Conservation (phyloP, 1,140 invertebrate genomes). For the Stegodyphus dumicola region DNA sequence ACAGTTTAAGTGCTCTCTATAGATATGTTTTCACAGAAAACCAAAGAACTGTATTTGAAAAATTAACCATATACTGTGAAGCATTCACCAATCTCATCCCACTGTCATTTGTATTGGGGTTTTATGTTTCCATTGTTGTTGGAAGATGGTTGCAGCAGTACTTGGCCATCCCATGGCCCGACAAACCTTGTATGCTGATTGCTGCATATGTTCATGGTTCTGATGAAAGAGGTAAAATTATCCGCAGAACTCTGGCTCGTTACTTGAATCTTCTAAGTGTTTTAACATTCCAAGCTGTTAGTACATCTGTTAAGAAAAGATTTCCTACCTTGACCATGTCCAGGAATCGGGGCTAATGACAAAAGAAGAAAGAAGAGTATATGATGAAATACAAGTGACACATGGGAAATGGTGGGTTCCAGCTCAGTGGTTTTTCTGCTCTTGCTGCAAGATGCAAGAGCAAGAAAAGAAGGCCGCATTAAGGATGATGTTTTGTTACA, state of each 20-base stretch:
- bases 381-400: slow-evolving; percentile 87
- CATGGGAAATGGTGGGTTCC: slow-evolving; percentile 96
- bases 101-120: slow-evolving; percentile 89
- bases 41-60: slow-evolving; percentile 71
- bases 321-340: slow-evolving; percentile 89
- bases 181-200: slow-evolving; percentile 70
- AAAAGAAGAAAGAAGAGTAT: slow-evolving; percentile 89
- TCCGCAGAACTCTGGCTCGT: slow-evolving; percentile 87
- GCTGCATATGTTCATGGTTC: slow-evolving; percentile 74
- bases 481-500: slow-evolving; percentile 80
- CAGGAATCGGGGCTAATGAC: slow-evolving; percentile 88
- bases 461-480: slow-evolving; percentile 88
- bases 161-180: slow-evolving; percentile 80
- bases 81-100: slow-evolving; percentile 85
- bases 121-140: slow-evolving; percentile 93
- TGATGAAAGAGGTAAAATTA: slow-evolving; percentile 87
- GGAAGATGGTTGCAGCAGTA: slow-evolving; percentile 94
- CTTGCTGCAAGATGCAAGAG: slow-evolving; percentile 86
- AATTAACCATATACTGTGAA: slow-evolving; percentile 78
- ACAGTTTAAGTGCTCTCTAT: slow-evolving; percentile 64
- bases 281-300: slow-evolving; percentile 84
- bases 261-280: slow-evolving; percentile 85
- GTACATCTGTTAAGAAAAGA: slow-evolving; percentile 88
- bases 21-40: slow-evolving; percentile 63
- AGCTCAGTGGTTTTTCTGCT: slow-evolving; percentile 88